Conservation (phyloP, 2,888 invertebrate genomes). For the Heterodera filipjevi region DNA sequence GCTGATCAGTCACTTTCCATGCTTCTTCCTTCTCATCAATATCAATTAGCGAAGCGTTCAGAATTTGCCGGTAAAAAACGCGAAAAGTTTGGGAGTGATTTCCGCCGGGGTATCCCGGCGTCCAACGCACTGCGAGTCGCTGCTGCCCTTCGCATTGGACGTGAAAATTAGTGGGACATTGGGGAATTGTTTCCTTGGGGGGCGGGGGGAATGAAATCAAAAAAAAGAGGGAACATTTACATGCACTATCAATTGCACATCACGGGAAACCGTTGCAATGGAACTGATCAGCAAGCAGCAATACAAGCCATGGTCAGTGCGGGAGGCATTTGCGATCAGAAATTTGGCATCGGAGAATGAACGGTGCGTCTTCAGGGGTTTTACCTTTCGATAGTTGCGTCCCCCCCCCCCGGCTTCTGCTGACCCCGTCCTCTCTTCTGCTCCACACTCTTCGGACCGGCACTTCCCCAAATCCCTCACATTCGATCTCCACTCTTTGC, state of each 20-base stretch:
- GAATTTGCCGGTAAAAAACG: slow-evolving; percentile 13
- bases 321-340: slow-evolving; percentile 44
- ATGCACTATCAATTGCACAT: slow-evolving; percentile 49
- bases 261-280: slow-evolving; percentile 47
- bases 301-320: slow-evolving; percentile 57
- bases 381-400: background rate
- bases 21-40: background rate
- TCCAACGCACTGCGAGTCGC: slow-evolving; percentile 7
- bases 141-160: background rate
- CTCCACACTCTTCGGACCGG: slow-evolving; percentile 60
- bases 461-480: slow-evolving; percentile 61
- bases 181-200: slow-evolving; percentile 11
- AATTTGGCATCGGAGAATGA: slow-evolving; percentile 40
- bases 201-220: no score
- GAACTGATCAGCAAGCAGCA: slow-evolving; percentile 56
- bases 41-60: background rate
- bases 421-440: slow-evolving; percentile 35
- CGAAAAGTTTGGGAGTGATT: slow-evolving; percentile 17
- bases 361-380: slow-evolving; percentile 44
- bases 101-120: slow-evolving; percentile 21
- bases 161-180: slow-evolving; percentile 6
- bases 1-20: background rate
- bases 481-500: slow-evolving; percentile 47
- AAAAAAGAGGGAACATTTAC: slow-evolving; percentile 32
- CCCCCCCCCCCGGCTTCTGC: background rate